These are phyloP conservation scores for Cromileptes altivelis DNA, from an alignment of 2,113 vertebrate species.

Conservation along the genomic window DNA sequence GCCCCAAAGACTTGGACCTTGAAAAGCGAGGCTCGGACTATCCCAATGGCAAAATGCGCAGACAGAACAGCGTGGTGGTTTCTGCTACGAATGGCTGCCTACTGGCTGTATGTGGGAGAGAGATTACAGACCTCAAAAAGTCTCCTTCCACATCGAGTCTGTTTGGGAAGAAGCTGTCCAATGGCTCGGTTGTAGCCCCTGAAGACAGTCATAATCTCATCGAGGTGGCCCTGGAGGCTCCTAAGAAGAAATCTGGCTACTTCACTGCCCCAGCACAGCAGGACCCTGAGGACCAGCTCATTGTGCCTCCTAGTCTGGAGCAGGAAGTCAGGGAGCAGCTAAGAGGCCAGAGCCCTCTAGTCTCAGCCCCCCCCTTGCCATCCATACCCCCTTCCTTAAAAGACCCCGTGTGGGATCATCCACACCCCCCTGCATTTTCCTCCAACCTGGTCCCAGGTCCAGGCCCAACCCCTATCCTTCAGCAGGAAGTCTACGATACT, in stretches of 20 bases:
- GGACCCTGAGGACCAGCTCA: slow-evolving; percentile 96
- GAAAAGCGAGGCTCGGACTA: slow-evolving; percentile 80
- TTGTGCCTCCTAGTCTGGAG: slow-evolving; percentile 93
- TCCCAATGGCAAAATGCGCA: slow-evolving; percentile 84
- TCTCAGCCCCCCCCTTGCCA: slow-evolving; percentile 73
- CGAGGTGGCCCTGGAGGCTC: slow-evolving; percentile 95
- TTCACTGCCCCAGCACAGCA: slow-evolving; percentile 94
- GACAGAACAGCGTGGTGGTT: slow-evolving; percentile 92
- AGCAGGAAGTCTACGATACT: slow-evolving; percentile 95
- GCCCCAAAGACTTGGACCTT: slow-evolving; percentile 65
- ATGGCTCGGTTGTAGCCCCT: slow-evolving; percentile 94
- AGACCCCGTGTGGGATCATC: slow-evolving; percentile 82
- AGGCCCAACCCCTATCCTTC: slow-evolving; percentile 69
- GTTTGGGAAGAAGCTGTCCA: slow-evolving; percentile 95
- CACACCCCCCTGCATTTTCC: slow-evolving; percentile 79
- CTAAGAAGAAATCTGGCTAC: slow-evolving; percentile 96
- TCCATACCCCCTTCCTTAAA: slow-evolving; percentile 74
- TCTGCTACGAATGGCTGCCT: slow-evolving; percentile 87
- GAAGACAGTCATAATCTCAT: slow-evolving; percentile 97
- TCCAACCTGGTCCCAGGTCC: slow-evolving; percentile 64
- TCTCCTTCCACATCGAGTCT: slow-evolving; percentile 93
- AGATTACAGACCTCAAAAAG: slow-evolving; percentile 92
- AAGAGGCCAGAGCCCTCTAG: slow-evolving; percentile 80
- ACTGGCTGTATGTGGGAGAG: slow-evolving; percentile 86
- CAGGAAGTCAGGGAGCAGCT: slow-evolving; percentile 95